phyloP scores from a whole-genome alignment of 2,113 vertebrate species.

The Xiphophorus maculatus region DNA sequence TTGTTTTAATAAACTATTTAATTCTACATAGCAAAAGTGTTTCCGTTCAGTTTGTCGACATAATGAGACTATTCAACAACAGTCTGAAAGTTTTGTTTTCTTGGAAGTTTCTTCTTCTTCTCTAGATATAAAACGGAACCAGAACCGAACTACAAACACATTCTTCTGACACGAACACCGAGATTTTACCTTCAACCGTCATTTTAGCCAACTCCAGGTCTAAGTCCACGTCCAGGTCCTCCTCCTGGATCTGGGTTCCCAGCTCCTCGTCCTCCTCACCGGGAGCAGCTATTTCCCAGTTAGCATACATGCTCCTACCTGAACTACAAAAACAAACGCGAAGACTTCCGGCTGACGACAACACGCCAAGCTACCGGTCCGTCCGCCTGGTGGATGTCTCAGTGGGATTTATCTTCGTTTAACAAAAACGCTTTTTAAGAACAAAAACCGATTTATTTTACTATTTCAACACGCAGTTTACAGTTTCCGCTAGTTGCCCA shows the following conservation, averaged over 20 bases:
- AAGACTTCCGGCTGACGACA: not conserved
- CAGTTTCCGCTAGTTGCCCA: not conserved
- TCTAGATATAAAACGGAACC: not conserved
- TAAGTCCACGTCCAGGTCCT: not conserved
- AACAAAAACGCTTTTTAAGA: not conserved
- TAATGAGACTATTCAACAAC: too few species aligned
- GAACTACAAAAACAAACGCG: not conserved
- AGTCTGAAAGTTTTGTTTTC: not conserved
- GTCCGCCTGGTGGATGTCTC: not conserved
- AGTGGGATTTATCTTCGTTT: not conserved
- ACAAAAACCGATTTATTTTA: not conserved
- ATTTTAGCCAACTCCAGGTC: constrained; percentile 3
- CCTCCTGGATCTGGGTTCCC: not conserved
- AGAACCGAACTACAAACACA: not conserved
- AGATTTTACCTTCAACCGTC: constrained; percentile 29
- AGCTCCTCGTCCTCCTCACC: not conserved
- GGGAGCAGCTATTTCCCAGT: not conserved
- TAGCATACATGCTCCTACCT: constrained; percentile 58
- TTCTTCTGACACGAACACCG: not conserved
- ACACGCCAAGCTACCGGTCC: too few species aligned
- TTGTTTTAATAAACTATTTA: too few species aligned
- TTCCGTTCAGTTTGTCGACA: too few species aligned
- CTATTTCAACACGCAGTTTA: not conserved
- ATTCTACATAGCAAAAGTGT: too few species aligned
- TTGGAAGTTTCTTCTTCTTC: not conserved